Evolutionary conservation across 2,888 invertebrate genomes (phyloP).

Genomic region (Andrena chrysosceles): DNA sequence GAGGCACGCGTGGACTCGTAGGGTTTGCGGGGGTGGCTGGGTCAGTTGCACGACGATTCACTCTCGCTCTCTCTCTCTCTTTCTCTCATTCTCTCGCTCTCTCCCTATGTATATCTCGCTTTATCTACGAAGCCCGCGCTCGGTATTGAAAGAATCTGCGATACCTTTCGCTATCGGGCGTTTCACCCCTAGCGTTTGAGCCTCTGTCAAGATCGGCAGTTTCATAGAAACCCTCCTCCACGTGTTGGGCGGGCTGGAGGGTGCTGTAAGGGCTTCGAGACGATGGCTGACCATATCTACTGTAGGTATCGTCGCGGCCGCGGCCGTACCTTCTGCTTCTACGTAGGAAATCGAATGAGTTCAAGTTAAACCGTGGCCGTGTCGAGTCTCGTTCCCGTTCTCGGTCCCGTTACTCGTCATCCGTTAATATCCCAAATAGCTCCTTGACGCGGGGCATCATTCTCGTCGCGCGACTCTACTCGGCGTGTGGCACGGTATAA

Average conservation of each 20-base stretch:
- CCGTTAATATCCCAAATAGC: slow-evolving; percentile 12
- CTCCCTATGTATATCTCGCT: background rate
- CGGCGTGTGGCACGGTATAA: slow-evolving; percentile 61
- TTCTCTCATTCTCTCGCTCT: slow-evolving; percentile 9
- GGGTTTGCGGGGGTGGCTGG: slow-evolving; percentile 27
- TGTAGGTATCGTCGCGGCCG: slow-evolving; percentile 89
- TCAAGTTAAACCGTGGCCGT: slow-evolving; percentile 6
- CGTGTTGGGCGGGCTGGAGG: slow-evolving; percentile 87
- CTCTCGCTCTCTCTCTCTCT: slow-evolving; percentile 28
- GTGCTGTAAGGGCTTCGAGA: slow-evolving; percentile 85
- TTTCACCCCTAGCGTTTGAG: slow-evolving; percentile 91
- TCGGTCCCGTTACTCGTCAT: background rate
- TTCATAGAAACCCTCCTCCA: slow-evolving; percentile 95
- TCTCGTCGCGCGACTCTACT: background rate
- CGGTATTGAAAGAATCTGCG: slow-evolving; percentile 77
- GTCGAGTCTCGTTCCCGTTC: background rate
- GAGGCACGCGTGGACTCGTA: slow-evolving; percentile 13
- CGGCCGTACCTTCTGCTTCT: slow-evolving; percentile 88
- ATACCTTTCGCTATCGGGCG: slow-evolving; percentile 95
- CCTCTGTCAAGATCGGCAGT: slow-evolving; percentile 91
- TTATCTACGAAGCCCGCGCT: slow-evolving; percentile 63
- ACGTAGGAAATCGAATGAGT: slow-evolving; percentile 74
- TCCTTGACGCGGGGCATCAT: background rate
- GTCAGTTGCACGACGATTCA: slow-evolving; percentile 25
- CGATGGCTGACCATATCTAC: slow-evolving; percentile 88